Base-by-base conservation (phyloP, 2,888 invertebrate genomes). In the Shargacucullia verbasci region DNA sequence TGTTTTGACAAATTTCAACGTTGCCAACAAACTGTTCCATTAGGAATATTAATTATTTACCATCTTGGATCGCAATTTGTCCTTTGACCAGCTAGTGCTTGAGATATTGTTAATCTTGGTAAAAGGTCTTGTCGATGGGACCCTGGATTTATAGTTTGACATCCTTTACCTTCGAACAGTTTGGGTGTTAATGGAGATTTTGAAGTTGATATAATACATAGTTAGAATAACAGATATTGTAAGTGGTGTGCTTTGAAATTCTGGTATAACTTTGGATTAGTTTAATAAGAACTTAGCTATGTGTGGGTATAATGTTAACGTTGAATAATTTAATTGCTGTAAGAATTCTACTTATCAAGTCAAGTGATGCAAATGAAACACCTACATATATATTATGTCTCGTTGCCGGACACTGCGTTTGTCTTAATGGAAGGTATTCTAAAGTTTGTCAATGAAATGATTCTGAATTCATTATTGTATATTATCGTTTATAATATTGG, bases 11-110 rank as follows among this genome's bases (percentile, higher is more conserved):
- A 91, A 90, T 90, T 86, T 84, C 86, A 85, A 82, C 83, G 84
- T 85, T 81, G 80, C 77, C 43, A 64, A 70, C 68, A 87, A 91
- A 91, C 88, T 86, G 86, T 87, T 85, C 91, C 90, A 94, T 94
- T 94, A 92, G 89, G 85, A 84, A 89, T 90, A 92, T 94, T 92
- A 93, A 94, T 94, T 91, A 94, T 92, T 92, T 87, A 91, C 87
- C 88, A 80, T 89, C 85, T 82, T 70, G 80, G 81, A 81, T 84
- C 80, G 81, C 76, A 83, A 87, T 88, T 89, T 86, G 89, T 87
- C 84, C 86, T 91, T 91, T 91, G 92, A 91, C 92, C 91, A 86
- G 82, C 61, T 70, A 77, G 59, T 66, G 73, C 57, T 73, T 76
- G 85, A 84, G 78, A 84, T 83, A 89, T 87, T 83, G 86, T 81